phyloP scores from a whole-genome alignment of 2,888 invertebrate species.

The Sinodicranocentrus sp. region DNA sequence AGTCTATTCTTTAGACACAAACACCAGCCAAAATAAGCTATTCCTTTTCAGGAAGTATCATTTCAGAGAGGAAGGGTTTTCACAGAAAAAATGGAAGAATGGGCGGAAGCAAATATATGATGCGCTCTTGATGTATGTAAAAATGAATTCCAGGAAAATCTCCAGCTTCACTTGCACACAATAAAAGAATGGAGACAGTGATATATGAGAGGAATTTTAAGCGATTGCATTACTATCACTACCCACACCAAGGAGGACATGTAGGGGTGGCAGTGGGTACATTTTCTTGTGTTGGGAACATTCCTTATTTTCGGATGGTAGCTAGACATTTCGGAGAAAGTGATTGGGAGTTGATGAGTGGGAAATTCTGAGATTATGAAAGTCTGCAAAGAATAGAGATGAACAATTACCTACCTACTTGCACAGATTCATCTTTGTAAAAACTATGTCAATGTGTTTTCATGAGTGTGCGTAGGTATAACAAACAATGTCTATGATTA shows the following conservation, averaged over 20 bases:
- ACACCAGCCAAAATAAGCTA: too few species aligned
- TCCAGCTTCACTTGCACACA: slow-evolving; percentile 3
- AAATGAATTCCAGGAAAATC: slow-evolving; percentile 17
- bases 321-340: neutral
- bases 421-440: too few species aligned
- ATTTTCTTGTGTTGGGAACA: slow-evolving; percentile 5
- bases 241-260: neutral
- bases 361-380: too few species aligned
- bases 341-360: slow-evolving; percentile 11
- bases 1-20: too few species aligned
- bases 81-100: neutral
- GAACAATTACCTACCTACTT: too few species aligned
- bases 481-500: too few species aligned
- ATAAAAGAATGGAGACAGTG: slow-evolving; percentile 27
- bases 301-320: neutral
- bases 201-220: slow-evolving; percentile 17
- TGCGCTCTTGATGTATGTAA: slow-evolving; percentile 9
- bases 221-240: slow-evolving; percentile 4
- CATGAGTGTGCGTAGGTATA: too few species aligned
- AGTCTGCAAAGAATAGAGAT: too few species aligned
- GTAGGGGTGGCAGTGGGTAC: neutral
- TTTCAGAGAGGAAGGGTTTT: too few species aligned
- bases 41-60: too few species aligned
- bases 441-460: too few species aligned
- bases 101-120: slow-evolving; percentile 17